These are phyloP conservation scores for Chrysomela aeneicollis DNA, from an alignment of 2,888 invertebrate genomes.

Conservation along the genomic window DNA sequence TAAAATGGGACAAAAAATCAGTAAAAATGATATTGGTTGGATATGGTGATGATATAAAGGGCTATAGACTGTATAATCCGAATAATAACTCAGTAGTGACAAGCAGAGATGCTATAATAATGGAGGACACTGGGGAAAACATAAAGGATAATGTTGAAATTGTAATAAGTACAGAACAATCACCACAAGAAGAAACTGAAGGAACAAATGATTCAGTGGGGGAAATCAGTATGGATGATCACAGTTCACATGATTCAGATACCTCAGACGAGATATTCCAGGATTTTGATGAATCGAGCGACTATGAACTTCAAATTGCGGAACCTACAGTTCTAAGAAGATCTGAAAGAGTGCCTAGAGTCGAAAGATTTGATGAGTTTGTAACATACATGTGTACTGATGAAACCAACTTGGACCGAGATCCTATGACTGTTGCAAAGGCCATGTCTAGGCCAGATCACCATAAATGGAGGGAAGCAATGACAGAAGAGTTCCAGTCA, in stretches of 20 bases:
- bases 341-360: background rate
- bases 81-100: background rate
- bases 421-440: background rate
- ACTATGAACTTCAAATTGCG: background rate
- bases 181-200: too few relatives aligned
- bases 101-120: background rate
- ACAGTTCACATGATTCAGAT: background rate
- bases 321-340: background rate
- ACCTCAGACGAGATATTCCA: background rate
- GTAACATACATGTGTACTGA: background rate
- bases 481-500: slow-evolving; percentile 45
- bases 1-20: too few relatives aligned
- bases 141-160: too few relatives aligned
- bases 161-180: too few relatives aligned
- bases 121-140: too few relatives aligned
- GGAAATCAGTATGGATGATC: background rate
- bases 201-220: background rate
- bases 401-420: background rate
- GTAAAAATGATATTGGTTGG: too few relatives aligned
- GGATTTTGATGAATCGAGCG: background rate
- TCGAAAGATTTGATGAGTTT: background rate
- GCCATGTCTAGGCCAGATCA: background rate
- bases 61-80: background rate
- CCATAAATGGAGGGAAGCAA: slow-evolving; percentile 43
- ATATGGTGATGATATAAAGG: too few relatives aligned